Evolutionary conservation across 2,888 invertebrate genomes (phyloP).

Genomic region (Zygaena filipendulae): DNA sequence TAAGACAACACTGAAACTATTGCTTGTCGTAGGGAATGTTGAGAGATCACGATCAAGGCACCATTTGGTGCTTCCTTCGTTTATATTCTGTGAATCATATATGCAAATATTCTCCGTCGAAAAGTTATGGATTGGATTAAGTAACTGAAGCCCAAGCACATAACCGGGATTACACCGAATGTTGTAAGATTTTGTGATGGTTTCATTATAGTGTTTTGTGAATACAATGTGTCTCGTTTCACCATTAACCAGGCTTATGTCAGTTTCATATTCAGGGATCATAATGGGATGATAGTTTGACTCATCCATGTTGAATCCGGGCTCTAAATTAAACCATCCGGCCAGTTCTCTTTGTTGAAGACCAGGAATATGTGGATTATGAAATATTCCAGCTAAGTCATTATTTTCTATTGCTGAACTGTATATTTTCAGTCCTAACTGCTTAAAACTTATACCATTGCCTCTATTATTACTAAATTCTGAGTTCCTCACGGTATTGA

Average conservation of each 20-base stretch:
- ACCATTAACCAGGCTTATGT: conserved; percentile 74
- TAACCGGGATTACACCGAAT: conserved; percentile 82
- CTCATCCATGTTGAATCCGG: conserved; percentile 73
- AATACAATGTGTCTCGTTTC: conserved; percentile 86
- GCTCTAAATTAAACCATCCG: conserved; percentile 87
- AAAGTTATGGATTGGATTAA: conserved; percentile 90
- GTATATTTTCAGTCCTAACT: conserved; percentile 83
- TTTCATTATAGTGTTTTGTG: conserved; percentile 70
- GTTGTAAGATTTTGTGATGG: conserved; percentile 66
- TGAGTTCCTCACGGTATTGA: conserved; percentile 85
- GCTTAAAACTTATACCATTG: conserved; percentile 90
- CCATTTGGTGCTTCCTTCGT: conserved; percentile 76
- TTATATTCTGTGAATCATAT: conserved; percentile 78
- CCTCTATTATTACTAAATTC: conserved; percentile 87
- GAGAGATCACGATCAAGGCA: conserved; percentile 84
- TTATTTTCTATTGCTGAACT: conserved; percentile 87
- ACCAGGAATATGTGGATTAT: conserved; percentile 88
- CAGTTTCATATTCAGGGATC: conserved; percentile 73
- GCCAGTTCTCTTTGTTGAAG: conserved; percentile 90
- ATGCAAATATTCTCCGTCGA: conserved; percentile 87
- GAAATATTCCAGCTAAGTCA: conserved; percentile 87
- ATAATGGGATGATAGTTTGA: conserved; percentile 78
- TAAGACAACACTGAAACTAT: conserved; percentile 81
- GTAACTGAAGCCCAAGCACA: conserved; percentile 87
- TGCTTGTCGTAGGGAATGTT: conserved; percentile 90